These are phyloP conservation scores for Limnothrissa miodon DNA, from an alignment of 2,113 vertebrate genomes.

Conservation along the genomic window DNA sequence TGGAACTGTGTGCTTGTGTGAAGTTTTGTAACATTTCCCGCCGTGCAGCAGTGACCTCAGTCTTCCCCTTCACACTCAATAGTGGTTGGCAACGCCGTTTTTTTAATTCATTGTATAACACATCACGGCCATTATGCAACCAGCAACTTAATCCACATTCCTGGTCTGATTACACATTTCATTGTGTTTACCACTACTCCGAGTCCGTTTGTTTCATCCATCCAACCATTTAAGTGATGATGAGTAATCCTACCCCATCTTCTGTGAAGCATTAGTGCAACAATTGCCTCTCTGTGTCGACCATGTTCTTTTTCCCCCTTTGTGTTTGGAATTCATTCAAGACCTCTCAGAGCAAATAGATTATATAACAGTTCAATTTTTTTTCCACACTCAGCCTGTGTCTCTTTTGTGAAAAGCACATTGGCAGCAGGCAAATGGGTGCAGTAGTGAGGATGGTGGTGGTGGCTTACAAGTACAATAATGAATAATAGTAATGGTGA, in stretches of 20 bases:
- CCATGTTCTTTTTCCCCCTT: slow-evolving; percentile 26
- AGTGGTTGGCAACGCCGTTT: neutral
- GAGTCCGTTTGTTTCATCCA: slow-evolving; percentile 1
- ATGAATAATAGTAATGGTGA: slow-evolving; percentile 27
- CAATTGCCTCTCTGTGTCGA: slow-evolving; percentile 37
- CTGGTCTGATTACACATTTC: slow-evolving; percentile 13
- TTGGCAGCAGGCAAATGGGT: slow-evolving; percentile 16
- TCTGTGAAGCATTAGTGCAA: slow-evolving; percentile 23
- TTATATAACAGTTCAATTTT: slow-evolving; percentile 50
- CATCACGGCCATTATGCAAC: neutral
- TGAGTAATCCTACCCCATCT: slow-evolving; percentile 13
- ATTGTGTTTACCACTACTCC: slow-evolving; percentile 18
- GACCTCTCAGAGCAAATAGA: slow-evolving; percentile 39
- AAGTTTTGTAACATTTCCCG: neutral
- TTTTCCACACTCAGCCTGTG: slow-evolving; percentile 29
- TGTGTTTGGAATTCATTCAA: slow-evolving; percentile 47
- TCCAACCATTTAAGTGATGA: slow-evolving; percentile 17
- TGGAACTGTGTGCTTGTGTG: neutral
- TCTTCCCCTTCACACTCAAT: neutral
- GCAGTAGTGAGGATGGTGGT: neutral
- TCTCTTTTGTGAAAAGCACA: slow-evolving; percentile 28
- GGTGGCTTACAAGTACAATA: slow-evolving; percentile 37
- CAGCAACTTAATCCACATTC: slow-evolving; percentile 12
- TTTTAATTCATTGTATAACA: slow-evolving; percentile 10
- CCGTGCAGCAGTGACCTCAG: neutral